Base-by-base conservation (phyloP, 2,888 invertebrate genomes). In the Cheilosia urbana region DNA sequence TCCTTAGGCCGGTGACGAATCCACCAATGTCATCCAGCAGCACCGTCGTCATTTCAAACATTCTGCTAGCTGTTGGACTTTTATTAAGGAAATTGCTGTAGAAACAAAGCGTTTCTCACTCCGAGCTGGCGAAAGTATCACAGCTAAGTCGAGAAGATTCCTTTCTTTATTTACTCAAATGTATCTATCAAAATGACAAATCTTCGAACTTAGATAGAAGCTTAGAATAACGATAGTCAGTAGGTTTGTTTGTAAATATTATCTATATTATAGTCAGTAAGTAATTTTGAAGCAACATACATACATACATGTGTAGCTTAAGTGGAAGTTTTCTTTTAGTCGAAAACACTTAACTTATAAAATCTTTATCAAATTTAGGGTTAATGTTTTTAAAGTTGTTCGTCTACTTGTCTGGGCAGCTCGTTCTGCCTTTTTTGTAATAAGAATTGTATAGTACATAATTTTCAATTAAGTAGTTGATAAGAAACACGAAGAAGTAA, bases 1-100 rank as follows among this genome's bases (percentile, higher is more conserved):
- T 94, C 11, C 91, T 93, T 75, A 93, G 94, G 85, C 92, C 93
- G 0, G 87, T 68, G 17, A 87, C 87, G 7, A 88, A 88, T 63
- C 81, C 65, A 51, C 81, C 88, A 19, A 66, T 47, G 40, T 80
- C 89, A 7, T 79, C 84, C 1, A 51, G 69, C 4, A 51, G 65
- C 30, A 49, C 60, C 47, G 34, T 75, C n/a, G 13, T 69, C 62
- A 15, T 24, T 66, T 4, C 40, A 47, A 4, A 69, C 7, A 13
- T 73, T 24, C 15, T 68, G 15, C 24, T 79, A 7, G 19, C 34
- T 30, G 15, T 79, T 47, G 78, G 57, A 49, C 21, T 84, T 49
- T 72, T 81, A 9, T 30, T 82, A 37, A 51, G 58, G 17, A 71
- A 71, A n/a, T 17, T 84, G 19, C 58, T 60, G 17, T 85, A 71